phyloP scores from a whole-genome alignment of 2,113 vertebrate species.

The Microtus ochrogaster region DNA sequence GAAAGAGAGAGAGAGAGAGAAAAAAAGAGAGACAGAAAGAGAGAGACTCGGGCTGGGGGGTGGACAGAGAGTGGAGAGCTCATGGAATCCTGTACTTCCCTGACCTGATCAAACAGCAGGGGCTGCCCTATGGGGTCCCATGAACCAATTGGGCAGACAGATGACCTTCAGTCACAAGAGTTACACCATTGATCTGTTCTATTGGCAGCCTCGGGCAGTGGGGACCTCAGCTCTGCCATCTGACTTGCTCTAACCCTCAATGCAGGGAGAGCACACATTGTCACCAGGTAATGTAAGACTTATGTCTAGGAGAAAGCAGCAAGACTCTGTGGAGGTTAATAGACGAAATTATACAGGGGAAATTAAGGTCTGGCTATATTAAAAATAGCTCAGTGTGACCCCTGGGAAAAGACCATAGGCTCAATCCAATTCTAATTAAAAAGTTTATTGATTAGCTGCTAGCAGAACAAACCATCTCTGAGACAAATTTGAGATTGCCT shows the following conservation, averaged over 20 bases:
- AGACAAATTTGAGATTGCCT: not conserved
- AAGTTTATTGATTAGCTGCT: not conserved
- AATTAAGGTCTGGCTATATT: not conserved
- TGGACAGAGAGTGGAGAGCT: not conserved
- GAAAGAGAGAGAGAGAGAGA: not conserved
- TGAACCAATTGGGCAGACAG: not conserved
- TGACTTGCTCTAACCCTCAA: not conserved
- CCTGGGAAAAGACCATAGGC: not conserved
- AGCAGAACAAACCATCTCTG: not conserved
- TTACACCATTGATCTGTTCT: no score
- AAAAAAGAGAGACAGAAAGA: fast-evolving
- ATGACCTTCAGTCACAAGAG: not conserved
- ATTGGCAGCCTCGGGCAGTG: not conserved
- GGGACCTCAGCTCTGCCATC: not conserved
- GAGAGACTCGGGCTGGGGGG: no score
- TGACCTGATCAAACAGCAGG: not conserved
- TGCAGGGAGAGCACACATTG: not conserved
- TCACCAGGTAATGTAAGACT: not conserved
- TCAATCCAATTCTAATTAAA: not conserved
- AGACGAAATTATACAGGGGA: not conserved
- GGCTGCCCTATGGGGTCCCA: not conserved
- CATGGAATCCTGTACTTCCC: not conserved
- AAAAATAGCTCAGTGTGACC: not conserved
- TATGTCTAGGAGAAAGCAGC: not conserved
- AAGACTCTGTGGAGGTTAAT: not conserved